Evolutionary conservation across 1,140 invertebrate species (phyloP), one percentile per base, ranked within the genome.

Genomic region (Centruroides vittatus): DNA sequence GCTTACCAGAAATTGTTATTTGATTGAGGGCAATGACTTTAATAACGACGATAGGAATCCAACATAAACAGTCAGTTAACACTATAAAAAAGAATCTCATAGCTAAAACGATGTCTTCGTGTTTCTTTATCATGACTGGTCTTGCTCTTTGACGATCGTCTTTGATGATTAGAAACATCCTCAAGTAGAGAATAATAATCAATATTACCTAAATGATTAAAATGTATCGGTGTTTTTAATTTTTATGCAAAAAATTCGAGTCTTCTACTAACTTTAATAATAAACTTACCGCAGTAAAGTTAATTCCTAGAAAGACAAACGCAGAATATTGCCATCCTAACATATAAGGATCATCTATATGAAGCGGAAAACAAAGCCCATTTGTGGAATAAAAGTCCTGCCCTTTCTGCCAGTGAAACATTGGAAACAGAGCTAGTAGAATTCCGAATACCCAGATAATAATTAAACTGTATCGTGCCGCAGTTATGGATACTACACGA

Each of bases 101-200:
- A 9, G 69, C 67, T 36, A 73, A 60, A 10, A 63, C 57, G 4
- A 62, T 57, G 41, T 69, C 68, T 47, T 70, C 68, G 46, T 61
- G 56, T 34, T 65, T 61, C 8, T 61, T 65, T 5, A 65, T 34
- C n/a, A 56, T 59, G 12, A 61, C 65, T 11, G 68, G 68, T 48
- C 67, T 35, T 5, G 67, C 60, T 9, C 55, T 51, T 35, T 65
- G 35, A 35, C 67, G 61, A 46, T 69, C 61, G 3, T 60, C 7
- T 57, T 62, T 62, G 8, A 69, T 70, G 5, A 66, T 66, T 1
- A 62, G n/a, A 13, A 62, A 67, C 69, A 70, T 70, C 10, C 78
- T 79, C 3, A 74, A 73, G 67, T 87, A 87, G 1, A 82, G 74
- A 58, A 79, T 70, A 0, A 78, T 76, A 59, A 86, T 85, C 53